Percentiles rank a stretch among this genome's conserved stretches.
phyloP scores from a whole-genome alignment of 2,113 vertebrate species.

The Platycercus adscitus region DNA sequence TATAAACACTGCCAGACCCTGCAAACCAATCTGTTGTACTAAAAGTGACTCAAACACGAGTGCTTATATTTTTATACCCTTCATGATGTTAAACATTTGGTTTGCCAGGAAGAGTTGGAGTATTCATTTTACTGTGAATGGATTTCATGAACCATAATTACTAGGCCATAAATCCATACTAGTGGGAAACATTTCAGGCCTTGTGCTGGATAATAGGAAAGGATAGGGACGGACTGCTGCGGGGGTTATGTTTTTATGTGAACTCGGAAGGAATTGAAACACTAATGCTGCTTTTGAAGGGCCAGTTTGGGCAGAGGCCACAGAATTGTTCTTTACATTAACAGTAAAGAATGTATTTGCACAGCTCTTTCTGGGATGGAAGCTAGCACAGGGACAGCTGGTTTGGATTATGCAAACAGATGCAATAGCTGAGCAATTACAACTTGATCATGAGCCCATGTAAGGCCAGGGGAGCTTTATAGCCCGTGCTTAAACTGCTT shows the following conservation, averaged over 20 bases:
- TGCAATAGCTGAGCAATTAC: conserved; percentile 46
- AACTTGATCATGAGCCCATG: conserved; percentile 17
- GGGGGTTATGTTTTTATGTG: conserved; percentile 9
- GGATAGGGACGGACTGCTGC: background rate
- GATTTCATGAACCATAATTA: conserved; percentile 39
- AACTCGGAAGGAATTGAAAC: conserved; percentile 47
- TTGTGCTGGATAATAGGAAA: conserved; percentile 18
- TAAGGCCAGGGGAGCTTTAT: background rate
- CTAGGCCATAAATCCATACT: conserved; percentile 36
- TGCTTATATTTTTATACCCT: conserved; percentile 53
- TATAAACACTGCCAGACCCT: conserved; percentile 34
- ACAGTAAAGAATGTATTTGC: conserved; percentile 46
- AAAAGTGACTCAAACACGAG: conserved; percentile 31
- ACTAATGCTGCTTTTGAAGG: background rate
- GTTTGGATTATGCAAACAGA: conserved; percentile 45
- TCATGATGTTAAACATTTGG: conserved; percentile 40
- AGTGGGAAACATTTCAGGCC: conserved; percentile 12
- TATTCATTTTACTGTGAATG: conserved; percentile 40
- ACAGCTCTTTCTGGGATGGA: conserved; percentile 25
- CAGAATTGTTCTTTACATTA: conserved; percentile 48
- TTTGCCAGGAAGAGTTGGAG: conserved; percentile 38
- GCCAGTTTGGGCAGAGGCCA: conserved; percentile 15
- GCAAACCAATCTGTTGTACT: conserved; percentile 31
- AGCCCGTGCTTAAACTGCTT: background rate
- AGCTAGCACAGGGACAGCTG: conserved; percentile 3